These are phyloP conservation scores for Conger conger DNA, from an alignment of 2,113 vertebrate genomes.

Conservation along the genomic window DNA sequence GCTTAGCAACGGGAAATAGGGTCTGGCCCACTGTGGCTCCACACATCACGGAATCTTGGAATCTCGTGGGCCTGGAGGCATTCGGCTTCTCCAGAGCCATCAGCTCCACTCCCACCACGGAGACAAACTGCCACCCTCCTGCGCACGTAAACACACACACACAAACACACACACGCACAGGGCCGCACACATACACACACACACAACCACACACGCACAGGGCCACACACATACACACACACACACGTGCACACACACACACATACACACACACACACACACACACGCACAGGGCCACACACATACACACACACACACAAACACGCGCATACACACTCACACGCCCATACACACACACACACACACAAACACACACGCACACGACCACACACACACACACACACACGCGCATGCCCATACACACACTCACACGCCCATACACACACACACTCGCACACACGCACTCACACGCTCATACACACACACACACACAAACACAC, in stretches of 20 bases:
- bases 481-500: not conserved
- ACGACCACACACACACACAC: not conserved
- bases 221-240: not conserved
- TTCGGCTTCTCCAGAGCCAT: slow-evolving; percentile 24
- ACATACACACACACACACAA: slow-evolving; percentile 3
- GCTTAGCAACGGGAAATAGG: slow-evolving; percentile 23
- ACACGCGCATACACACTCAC: not conserved
- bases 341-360: slow-evolving; percentile 3
- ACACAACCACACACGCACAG: too few species aligned
- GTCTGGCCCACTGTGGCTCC: slow-evolving; percentile 28
- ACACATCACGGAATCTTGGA: slow-evolving; percentile 32
- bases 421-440: not conserved
- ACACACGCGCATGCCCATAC: not conserved
- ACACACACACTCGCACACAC: not conserved
- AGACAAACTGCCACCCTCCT: slow-evolving; percentile 2
- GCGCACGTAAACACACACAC: not conserved
- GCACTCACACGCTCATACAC: not conserved
- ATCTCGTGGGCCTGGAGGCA: slow-evolving; percentile 32
- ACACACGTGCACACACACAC: slow-evolving; percentile 1
- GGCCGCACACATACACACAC: too few species aligned
- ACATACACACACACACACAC: slow-evolving; percentile 3
- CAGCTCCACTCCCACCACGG: slow-evolving; percentile 8
- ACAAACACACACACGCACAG: too few species aligned
- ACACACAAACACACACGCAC: not conserved
- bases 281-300: slow-evolving; percentile 14